Conservation (phyloP, 2,797 vertebrate genomes). For the Siniperca undulata region DNA sequence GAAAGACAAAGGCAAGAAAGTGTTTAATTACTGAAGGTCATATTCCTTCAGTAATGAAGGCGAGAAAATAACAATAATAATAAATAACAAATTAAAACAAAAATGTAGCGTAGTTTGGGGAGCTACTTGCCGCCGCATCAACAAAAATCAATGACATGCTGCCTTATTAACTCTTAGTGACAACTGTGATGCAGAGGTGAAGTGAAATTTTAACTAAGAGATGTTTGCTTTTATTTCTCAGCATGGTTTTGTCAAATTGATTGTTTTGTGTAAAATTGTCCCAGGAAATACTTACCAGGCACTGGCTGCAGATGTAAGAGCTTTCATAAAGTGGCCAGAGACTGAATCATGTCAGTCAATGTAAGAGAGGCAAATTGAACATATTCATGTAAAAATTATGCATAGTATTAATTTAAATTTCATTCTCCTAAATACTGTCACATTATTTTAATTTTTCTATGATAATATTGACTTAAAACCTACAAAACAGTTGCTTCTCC, state of each 20-base stretch:
- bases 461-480: neutral
- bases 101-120: no score
- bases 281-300: neutral
- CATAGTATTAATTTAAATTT: neutral
- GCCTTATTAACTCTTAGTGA: constrained; percentile 33
- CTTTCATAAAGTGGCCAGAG: no score
- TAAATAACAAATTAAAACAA: no score
- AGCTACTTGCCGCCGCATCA: no score
- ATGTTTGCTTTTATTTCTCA: neutral
- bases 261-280: neutral
- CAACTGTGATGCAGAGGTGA: neutral
- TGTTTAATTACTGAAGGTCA: no score
- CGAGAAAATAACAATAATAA: no score
- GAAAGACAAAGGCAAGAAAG: neutral
- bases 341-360: neutral
- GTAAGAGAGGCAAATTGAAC: neutral
- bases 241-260: neutral
- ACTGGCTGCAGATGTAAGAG: no score
- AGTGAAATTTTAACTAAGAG: no score
- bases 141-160: constrained; percentile 27
- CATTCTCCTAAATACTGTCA: neutral
- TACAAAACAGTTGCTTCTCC: no score
- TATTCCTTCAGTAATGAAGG: no score
- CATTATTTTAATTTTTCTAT: neutral
- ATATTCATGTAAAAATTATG: neutral